Evolutionary conservation across 2,888 invertebrate species (phyloP).

Genomic region (Idaea biselata): DNA sequence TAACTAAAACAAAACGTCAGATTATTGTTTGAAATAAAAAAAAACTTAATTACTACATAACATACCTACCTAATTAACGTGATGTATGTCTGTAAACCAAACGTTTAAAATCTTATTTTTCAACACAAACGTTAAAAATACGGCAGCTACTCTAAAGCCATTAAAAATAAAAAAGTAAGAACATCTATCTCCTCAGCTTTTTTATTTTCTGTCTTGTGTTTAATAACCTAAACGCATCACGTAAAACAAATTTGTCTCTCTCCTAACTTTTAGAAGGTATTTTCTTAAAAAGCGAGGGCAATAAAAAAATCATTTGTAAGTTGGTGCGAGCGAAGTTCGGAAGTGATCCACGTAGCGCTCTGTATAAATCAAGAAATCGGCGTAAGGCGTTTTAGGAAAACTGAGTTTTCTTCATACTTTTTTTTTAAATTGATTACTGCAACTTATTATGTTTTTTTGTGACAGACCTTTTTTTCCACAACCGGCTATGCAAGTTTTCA

Average conservation of each 20-base stretch:
- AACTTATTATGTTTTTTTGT: too few relatives aligned
- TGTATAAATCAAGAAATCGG: conserved; percentile 5
- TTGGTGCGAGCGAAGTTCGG: conserved; percentile 47
- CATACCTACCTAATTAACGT: too few relatives aligned
- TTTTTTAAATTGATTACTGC: background rate
- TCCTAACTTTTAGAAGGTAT: conserved; percentile 49
- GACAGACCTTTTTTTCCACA: too few relatives aligned
- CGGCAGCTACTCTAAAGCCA: background rate
- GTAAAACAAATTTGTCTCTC: conserved; percentile 61
- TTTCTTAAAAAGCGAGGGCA: conserved; percentile 55
- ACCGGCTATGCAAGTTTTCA: too few relatives aligned
- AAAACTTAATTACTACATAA: too few relatives aligned
- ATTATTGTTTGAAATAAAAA: too few relatives aligned
- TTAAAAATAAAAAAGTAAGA: background rate
- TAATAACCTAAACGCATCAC: conserved; percentile 56
- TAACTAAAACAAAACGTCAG: too few relatives aligned
- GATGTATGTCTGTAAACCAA: too few relatives aligned
- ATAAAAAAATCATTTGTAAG: conserved; percentile 65
- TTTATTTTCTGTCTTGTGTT: conserved; percentile 4
- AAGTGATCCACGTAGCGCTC: conserved; percentile 31
- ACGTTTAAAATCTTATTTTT: too few relatives aligned
- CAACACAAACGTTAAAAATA: too few relatives aligned
- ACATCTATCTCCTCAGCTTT: background rate
- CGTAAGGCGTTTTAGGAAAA: background rate
- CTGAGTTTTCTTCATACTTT: conserved; percentile 4